phyloP scores from a whole-genome alignment of 2,113 vertebrate genomes.

The Chionodraco myersi region DNA sequence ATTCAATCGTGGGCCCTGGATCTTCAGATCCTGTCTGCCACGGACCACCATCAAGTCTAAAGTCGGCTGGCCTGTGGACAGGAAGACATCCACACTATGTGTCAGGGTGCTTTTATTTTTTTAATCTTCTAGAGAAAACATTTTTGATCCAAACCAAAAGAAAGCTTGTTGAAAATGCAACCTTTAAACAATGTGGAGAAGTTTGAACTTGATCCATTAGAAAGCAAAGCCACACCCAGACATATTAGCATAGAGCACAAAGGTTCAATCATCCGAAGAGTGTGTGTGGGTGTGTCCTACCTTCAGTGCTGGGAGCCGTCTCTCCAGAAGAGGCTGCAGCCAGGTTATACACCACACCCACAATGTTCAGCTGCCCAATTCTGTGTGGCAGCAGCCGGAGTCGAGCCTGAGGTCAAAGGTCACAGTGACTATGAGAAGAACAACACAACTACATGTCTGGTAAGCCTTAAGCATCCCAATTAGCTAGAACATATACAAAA shows the following conservation, averaged over 20 bases:
- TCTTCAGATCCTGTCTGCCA: slow-evolving; percentile 94
- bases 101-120: background rate
- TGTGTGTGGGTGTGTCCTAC: slow-evolving; percentile 66
- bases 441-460: background rate
- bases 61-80: slow-evolving; percentile 81
- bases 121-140: background rate
- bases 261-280: too few species aligned
- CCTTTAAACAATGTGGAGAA: background rate
- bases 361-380: slow-evolving; percentile 94
- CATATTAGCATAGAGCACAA: background rate
- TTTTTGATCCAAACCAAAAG: background rate
- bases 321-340: slow-evolving; percentile 86
- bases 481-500: too few species aligned
- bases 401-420: slow-evolving; percentile 86
- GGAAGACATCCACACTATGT: background rate
- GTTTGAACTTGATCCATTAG: too few species aligned
- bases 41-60: slow-evolving; percentile 87
- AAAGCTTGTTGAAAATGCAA: background rate
- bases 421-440: slow-evolving; percentile 6
- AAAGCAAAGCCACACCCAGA: background rate
- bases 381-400: slow-evolving; percentile 95
- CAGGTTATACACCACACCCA: slow-evolving; percentile 94
- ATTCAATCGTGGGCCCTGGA: slow-evolving; percentile 95
- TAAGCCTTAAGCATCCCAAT: background rate
- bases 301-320: slow-evolving; percentile 82